A percentile compares a stretch with the other conserved stretches of the same genome.
phyloP scores from a whole-genome alignment of 1,140 invertebrate genomes.

The Drosophila repletoides region DNA sequence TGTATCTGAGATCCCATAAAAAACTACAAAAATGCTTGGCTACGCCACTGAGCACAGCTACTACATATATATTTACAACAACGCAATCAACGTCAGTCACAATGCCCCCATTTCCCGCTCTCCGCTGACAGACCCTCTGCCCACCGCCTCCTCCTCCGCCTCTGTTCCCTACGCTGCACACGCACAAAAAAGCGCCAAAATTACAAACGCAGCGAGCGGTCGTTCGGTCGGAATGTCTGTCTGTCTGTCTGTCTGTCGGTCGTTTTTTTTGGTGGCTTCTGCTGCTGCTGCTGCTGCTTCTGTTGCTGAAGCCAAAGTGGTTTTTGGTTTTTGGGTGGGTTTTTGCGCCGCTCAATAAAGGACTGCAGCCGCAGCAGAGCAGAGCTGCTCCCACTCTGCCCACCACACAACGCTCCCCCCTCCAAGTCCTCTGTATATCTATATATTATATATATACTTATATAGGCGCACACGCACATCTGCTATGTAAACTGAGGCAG shows the following conservation, averaged over 20 bases:
- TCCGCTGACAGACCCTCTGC: neutral
- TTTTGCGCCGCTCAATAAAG: constrained; percentile 57
- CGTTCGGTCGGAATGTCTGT: no score
- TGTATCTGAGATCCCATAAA: no score
- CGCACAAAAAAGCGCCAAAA: constrained; percentile 78
- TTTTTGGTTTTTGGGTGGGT: constrained; percentile 25
- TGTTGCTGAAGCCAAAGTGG: constrained; percentile 29
- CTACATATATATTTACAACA: constrained; percentile 17
- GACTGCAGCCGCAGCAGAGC: constrained; percentile 50
- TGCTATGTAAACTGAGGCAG: constrained; percentile 40
- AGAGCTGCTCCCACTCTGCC: neutral
- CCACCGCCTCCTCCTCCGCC: neutral
- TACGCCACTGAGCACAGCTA: no score
- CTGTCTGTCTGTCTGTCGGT: neutral
- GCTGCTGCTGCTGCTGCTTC: neutral
- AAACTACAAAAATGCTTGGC: no score
- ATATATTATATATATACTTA: constrained; percentile 2
- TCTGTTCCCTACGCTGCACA: constrained; percentile 54
- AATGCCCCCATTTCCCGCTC: constrained; percentile 48
- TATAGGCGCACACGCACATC: constrained; percentile 37
- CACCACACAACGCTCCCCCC: neutral
- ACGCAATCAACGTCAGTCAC: constrained; percentile 71
- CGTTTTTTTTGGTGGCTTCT: neutral
- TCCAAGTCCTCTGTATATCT: constrained; percentile 40
- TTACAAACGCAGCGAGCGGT: constrained; percentile 78